These are phyloP conservation scores for Lasioglossum leucozonium DNA, from an alignment of 2,888 invertebrate species.

Conservation along the genomic window DNA sequence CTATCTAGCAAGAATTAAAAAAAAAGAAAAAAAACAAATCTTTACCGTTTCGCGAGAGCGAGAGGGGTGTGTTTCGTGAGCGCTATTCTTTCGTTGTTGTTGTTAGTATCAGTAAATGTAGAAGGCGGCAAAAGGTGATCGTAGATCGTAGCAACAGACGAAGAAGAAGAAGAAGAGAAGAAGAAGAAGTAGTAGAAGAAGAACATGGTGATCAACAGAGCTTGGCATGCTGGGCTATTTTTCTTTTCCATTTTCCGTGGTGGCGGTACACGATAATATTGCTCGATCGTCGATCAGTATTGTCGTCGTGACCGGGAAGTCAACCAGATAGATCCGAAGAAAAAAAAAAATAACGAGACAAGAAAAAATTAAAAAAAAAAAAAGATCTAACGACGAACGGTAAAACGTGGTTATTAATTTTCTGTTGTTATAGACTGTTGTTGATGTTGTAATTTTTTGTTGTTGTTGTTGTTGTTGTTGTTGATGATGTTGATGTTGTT, in stretches of 20 bases:
- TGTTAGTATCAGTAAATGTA: constrained; percentile 60
- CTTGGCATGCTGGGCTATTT: constrained; percentile 57
- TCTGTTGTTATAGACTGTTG: constrained; percentile 49
- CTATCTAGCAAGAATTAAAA: constrained; percentile 40
- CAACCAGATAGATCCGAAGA: not conserved
- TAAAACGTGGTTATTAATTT: constrained; percentile 44
- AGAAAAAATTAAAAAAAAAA: not conserved
- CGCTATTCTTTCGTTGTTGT: constrained; percentile 34
- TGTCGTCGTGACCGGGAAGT: constrained; percentile 38
- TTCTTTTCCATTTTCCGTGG: constrained; percentile 41
- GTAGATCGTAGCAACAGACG: constrained; percentile 39
- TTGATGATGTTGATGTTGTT: constrained; percentile 51
- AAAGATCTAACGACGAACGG: not conserved
- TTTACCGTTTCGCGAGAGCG: constrained; percentile 54
- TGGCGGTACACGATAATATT: constrained; percentile 54
- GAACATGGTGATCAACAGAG: constrained; percentile 23
- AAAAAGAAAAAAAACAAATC: constrained; percentile 4
- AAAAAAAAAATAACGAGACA: not conserved
- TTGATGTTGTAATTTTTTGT: constrained; percentile 34
- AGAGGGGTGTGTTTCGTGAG: constrained; percentile 32
- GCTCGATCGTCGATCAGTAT: constrained; percentile 34
- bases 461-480: constrained; percentile 36
- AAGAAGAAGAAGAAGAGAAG: constrained; percentile 18
- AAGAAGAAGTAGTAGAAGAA: constrained; percentile 19
- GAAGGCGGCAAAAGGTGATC: constrained; percentile 44